Percentiles rank a stretch among this genome's conserved stretches.
Evolutionary conservation across 1,140 invertebrate species (phyloP).

Genomic region (Cecropterus lyciades): DNA sequence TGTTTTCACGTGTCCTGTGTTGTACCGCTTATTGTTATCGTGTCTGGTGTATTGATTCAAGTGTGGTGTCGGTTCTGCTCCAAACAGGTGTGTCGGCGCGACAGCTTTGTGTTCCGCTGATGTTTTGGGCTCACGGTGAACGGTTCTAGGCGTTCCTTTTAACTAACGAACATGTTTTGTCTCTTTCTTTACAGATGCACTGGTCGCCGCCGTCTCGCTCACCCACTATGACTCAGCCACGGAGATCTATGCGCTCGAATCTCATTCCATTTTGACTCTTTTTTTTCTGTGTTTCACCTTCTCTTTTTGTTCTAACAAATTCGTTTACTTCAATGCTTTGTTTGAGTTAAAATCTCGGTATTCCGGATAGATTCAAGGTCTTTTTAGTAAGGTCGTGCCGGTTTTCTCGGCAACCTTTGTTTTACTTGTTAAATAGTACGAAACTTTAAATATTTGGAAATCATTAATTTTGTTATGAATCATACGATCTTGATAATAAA

Average conservation of each 20-base stretch:
- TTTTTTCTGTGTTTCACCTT: slow-evolving; percentile 27
- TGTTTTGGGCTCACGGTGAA: slow-evolving; percentile 63
- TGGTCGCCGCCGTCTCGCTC: slow-evolving; percentile 52
- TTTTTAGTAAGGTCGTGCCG: slow-evolving; percentile 9
- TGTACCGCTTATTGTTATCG: slow-evolving; percentile 52
- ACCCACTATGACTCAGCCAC: slow-evolving; percentile 32
- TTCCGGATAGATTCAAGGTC: slow-evolving; percentile 25
- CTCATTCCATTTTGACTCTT: slow-evolving; percentile 20
- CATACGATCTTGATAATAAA: background rate
- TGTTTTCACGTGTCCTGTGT: slow-evolving; percentile 47
- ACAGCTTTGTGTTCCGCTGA: slow-evolving; percentile 68
- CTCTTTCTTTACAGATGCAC: slow-evolving; percentile 79
- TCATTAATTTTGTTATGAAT: background rate
- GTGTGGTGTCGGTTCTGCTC: slow-evolving; percentile 58
- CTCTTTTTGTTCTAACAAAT: slow-evolving; percentile 38
- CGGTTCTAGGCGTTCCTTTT: slow-evolving; percentile 50
- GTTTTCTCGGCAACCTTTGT: slow-evolving; percentile 26
- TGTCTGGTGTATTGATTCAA: slow-evolving; percentile 55
- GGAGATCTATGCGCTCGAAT: slow-evolving; percentile 33
- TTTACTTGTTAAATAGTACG: background rate
- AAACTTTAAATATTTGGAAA: background rate
- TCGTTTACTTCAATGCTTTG: slow-evolving; percentile 35
- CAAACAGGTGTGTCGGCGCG: slow-evolving; percentile 54
- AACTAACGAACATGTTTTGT: slow-evolving; percentile 68
- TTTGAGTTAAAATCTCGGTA: slow-evolving; percentile 30